phyloP scores from a whole-genome alignment of 2,113 vertebrate species.

The Calonectris borealis region DNA sequence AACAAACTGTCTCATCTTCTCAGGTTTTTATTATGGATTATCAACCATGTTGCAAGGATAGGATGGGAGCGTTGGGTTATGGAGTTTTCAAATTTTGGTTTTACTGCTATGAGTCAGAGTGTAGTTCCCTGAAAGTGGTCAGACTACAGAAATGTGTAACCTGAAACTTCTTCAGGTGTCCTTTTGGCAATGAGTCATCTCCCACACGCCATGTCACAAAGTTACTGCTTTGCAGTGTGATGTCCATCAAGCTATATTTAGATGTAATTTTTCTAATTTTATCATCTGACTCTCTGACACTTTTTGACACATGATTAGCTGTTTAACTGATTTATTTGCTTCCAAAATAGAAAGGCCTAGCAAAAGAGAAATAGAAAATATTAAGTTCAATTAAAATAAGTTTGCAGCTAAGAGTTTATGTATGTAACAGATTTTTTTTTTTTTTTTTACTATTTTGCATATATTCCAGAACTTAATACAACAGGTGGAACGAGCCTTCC shows the following conservation, averaged over 20 bases:
- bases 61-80: neutral
- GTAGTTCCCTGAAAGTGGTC: neutral
- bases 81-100: neutral
- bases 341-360: neutral
- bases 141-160: neutral
- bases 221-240: neutral
- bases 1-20: neutral
- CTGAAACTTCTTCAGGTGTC: neutral
- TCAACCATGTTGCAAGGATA: neutral
- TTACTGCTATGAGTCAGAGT: neutral
- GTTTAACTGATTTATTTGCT: neutral
- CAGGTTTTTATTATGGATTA: neutral
- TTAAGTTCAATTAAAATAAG: neutral
- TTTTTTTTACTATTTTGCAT: neutral
- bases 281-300: neutral
- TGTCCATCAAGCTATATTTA: neutral
- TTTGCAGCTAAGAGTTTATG: neutral
- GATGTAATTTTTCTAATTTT: neutral
- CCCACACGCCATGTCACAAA: neutral
- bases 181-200: neutral
- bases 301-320: neutral
- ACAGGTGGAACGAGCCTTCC: constrained; percentile 79
- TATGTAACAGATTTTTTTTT: neutral
- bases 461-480: constrained; percentile 70
- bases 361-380: neutral